Conservation (phyloP, 2,113 vertebrate genomes). For the Oriolus oriolus region DNA sequence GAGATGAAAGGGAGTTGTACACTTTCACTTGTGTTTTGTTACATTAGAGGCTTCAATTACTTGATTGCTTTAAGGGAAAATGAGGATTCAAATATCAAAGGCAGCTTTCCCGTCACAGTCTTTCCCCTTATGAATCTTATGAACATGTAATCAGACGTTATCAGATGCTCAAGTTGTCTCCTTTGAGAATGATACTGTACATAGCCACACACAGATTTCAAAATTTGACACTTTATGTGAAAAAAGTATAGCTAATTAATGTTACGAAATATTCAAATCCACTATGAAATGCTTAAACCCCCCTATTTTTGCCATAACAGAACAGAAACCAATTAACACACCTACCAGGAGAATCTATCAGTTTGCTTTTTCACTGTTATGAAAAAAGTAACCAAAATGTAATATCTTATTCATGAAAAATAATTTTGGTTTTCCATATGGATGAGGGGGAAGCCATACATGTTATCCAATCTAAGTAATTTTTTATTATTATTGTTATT, state of each 20-base stretch:
- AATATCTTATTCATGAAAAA: not conserved
- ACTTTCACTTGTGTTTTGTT: not conserved
- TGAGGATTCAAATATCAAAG: not conserved
- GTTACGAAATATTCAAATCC: not conserved
- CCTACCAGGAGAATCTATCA: not conserved
- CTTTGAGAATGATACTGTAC: not conserved
- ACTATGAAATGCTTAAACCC: not conserved
- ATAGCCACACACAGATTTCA: not conserved
- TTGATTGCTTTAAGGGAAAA: not conserved
- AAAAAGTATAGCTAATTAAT: not conserved
- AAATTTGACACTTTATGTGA: not conserved
- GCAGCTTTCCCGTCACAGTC: not conserved
- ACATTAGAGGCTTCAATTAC: not conserved
- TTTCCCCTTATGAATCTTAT: not conserved
- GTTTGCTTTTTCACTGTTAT: not conserved
- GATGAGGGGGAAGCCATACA: not conserved
- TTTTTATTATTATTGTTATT: conserved; percentile 48
- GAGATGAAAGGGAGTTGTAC: not conserved
- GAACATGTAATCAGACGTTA: not conserved
- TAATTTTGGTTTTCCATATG: not conserved
- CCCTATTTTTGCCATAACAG: not conserved
- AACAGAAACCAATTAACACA: not conserved
- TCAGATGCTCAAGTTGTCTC: not conserved
- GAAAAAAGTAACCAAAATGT: not conserved
- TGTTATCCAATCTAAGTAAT: not conserved